Percentiles rank a stretch among this genome's conserved stretches.
These are phyloP conservation scores for Rhinichthys klamathensis DNA, from an alignment of 2,113 vertebrate genomes.

Conservation along the genomic window DNA sequence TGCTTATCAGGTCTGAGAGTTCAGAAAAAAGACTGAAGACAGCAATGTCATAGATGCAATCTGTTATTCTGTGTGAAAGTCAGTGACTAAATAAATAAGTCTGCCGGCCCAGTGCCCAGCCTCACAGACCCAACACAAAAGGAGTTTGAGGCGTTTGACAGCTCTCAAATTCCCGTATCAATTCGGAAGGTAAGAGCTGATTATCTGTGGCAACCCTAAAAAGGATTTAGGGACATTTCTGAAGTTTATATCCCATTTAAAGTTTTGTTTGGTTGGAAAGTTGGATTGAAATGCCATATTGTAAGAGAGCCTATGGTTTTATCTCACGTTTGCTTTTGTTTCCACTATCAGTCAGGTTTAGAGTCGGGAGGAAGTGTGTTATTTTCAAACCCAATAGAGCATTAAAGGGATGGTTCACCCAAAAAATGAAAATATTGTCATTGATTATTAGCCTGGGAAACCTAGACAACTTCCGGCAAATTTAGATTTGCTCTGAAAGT, in stretches of 20 bases:
- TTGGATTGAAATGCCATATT: neutral
- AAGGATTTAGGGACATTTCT: neutral
- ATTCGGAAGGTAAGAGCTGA: neutral
- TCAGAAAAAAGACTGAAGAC: neutral
- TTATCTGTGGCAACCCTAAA: neutral
- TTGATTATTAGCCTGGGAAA: no score
- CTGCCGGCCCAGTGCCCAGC: neutral
- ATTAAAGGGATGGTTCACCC: no score
- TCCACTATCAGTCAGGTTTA: neutral
- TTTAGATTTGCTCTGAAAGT: no score
- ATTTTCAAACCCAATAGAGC: no score
- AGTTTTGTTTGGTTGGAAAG: neutral
- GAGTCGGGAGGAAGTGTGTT: neutral
- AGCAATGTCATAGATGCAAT: neutral
- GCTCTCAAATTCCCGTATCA: neutral
- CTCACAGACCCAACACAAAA: neutral
- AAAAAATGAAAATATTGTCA: no score
- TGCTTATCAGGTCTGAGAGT: constrained; percentile 12
- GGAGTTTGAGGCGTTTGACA: neutral
- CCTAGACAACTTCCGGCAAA: no score
- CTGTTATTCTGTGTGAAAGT: constrained; percentile 23
- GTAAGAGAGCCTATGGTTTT: neutral
- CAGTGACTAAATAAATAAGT: constrained; percentile 16
- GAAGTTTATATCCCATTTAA: neutral
- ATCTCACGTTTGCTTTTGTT: neutral